phyloP scores from a whole-genome alignment of 2,888 invertebrate genomes.

The Drosophila neonasuta region DNA sequence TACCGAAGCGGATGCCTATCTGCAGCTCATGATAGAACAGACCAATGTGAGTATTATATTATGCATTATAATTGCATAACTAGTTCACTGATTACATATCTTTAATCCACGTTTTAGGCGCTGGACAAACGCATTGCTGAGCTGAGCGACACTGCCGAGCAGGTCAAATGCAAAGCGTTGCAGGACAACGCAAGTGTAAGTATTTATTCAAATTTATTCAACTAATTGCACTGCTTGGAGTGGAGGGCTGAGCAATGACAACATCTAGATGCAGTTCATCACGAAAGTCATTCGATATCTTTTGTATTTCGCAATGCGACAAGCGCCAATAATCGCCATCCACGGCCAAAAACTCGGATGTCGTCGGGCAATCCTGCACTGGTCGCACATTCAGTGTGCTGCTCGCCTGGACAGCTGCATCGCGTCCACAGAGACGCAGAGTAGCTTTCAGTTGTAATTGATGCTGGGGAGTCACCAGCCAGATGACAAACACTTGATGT shows the following conservation, averaged over 20 bases:
- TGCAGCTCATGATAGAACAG: constrained; percentile 97
- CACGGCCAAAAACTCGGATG: constrained; percentile 25
- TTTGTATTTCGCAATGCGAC: constrained; percentile 33
- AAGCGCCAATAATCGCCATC: constrained; percentile 57
- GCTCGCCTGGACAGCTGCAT: constrained; percentile 34
- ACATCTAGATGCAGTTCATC: constrained; percentile 63
- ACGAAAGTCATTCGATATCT: constrained; percentile 56
- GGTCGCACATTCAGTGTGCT: constrained; percentile 36
- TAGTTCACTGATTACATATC: constrained; percentile 2
- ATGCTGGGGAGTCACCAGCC: constrained; percentile 54
- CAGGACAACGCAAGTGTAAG: constrained; percentile 90
- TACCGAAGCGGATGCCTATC: constrained; percentile 96
- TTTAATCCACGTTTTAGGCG: constrained; percentile 83
- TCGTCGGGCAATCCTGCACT: constrained; percentile 17
- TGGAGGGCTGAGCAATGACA: constrained; percentile 11
- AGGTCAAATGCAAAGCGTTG: constrained; percentile 87
- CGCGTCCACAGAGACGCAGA: constrained; percentile 52
- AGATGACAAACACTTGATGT: constrained; percentile 49
- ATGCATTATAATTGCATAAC: constrained; percentile 10
- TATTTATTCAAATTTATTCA: constrained; percentile 52
- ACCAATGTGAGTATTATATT: constrained; percentile 85
- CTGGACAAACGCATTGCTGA: constrained; percentile 86
- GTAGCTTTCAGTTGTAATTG: constrained; percentile 37
- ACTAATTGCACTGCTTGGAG: neutral
- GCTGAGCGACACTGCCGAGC: constrained; percentile 86